phyloP scores from a whole-genome alignment of 1,140 invertebrate species.

The Dysdera silvatica region DNA sequence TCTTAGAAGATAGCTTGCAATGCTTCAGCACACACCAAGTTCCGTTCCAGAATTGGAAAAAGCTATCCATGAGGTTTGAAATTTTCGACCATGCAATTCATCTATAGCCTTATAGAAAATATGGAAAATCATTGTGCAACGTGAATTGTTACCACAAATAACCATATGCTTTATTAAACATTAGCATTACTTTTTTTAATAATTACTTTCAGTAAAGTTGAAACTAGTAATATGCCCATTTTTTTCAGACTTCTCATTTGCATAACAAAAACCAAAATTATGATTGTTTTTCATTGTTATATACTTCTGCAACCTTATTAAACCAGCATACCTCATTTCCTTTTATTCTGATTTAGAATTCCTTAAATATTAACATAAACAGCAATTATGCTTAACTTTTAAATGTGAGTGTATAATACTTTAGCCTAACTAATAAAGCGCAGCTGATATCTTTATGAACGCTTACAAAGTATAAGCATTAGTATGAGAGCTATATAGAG shows the following conservation, averaged over 20 bases:
- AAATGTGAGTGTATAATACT: too few species aligned
- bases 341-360: background rate
- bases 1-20: background rate
- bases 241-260: background rate
- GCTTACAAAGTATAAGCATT: too few species aligned
- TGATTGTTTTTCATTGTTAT: background rate
- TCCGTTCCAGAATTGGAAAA: background rate
- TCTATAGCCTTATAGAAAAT: background rate
- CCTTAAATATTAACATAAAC: background rate
- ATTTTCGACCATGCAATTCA: background rate
- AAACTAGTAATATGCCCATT: background rate
- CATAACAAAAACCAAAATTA: background rate
- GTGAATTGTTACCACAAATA: background rate
- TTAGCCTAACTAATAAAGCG: too few species aligned
- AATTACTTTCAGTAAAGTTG: background rate
- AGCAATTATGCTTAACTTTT: conserved; percentile 3
- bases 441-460: too few species aligned
- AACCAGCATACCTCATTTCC: background rate
- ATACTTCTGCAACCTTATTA: background rate
- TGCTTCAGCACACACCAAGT: background rate
- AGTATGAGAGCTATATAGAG: too few species aligned
- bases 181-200: background rate
- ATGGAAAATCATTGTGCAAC: conserved; percentile 24
- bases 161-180: background rate
- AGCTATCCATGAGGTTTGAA: background rate